These are phyloP conservation scores for Elachura formosa DNA, from an alignment of 2,113 vertebrate species.

Conservation along the genomic window DNA sequence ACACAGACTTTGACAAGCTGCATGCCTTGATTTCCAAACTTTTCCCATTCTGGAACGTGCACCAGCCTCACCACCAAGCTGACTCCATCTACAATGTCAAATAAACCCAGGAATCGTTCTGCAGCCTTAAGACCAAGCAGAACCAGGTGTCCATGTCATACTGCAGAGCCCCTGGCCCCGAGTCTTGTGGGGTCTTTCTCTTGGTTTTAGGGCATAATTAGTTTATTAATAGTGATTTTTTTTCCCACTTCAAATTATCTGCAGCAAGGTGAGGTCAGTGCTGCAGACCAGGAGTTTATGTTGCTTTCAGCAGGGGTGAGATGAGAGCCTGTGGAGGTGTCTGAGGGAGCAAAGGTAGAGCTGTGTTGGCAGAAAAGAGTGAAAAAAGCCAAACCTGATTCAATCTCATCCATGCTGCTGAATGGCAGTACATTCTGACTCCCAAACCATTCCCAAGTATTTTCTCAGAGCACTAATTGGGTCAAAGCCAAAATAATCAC, in stretches of 20 bases:
- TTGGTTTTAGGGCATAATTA: neutral
- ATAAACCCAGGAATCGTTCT: neutral
- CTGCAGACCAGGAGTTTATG: neutral
- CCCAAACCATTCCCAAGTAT: neutral
- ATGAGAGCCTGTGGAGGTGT: neutral
- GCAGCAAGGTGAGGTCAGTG: neutral
- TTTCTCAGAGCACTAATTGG: neutral
- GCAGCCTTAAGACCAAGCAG: neutral
- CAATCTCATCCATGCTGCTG: neutral
- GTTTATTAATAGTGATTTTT: neutral
- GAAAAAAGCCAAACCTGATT: neutral
- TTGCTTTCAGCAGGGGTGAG: neutral
- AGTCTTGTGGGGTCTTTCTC: neutral
- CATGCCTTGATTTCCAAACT: neutral
- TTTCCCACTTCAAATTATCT: neutral
- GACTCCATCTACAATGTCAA: neutral
- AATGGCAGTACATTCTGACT: neutral
- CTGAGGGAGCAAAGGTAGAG: neutral
- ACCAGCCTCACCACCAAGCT: neutral
- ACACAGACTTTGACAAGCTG: neutral
- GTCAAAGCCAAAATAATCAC: neutral
- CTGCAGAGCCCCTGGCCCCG: neutral
- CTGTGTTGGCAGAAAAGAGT: neutral
- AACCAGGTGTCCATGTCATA: neutral
- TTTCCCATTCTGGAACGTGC: neutral